Evolutionary conservation across 1,140 invertebrate species (phyloP).

Genomic region (Drosophila kanapiae): DNA sequence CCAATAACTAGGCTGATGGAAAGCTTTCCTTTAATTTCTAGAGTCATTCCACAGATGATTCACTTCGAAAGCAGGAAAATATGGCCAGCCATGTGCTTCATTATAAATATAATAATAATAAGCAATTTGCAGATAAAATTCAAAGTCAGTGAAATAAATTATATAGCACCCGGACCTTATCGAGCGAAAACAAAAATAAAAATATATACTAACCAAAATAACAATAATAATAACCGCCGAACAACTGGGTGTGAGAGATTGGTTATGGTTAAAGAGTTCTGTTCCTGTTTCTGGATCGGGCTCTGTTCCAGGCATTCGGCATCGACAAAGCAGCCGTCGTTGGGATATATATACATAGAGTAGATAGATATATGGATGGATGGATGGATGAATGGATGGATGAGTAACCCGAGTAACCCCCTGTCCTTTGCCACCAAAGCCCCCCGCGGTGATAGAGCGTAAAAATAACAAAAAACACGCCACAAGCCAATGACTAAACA

Average conservation of each 20-base stretch:
- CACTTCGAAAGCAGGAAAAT: constrained; percentile 2
- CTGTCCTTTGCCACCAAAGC: constrained; percentile 9
- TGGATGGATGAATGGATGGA: neutral
- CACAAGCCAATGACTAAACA: constrained; percentile 38
- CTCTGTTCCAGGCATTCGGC: constrained; percentile 18
- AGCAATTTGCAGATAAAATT: constrained; percentile 11
- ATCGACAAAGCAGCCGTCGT: too few species aligned
- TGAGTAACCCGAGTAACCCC: constrained; percentile 40
- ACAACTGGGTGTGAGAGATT: constrained; percentile 13
- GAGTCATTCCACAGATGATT: neutral
- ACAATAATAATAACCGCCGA: constrained; percentile 2
- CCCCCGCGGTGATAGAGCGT: constrained; percentile 15
- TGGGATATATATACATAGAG: neutral
- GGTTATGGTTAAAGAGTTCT: constrained; percentile 31
- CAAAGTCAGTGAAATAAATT: constrained; percentile 14
- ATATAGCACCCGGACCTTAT: constrained; percentile 16
- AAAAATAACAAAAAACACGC: constrained; percentile 38
- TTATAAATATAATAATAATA: neutral
- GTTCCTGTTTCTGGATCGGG: constrained; percentile 13
- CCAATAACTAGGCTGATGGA: too few species aligned
- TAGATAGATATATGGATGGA: too few species aligned
- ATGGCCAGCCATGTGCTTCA: constrained; percentile 6
- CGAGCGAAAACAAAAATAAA: constrained; percentile 12
- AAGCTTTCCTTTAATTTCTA: neutral
- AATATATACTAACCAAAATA: constrained; percentile 18